phyloP scores from a whole-genome alignment of 2,113 vertebrate species.

The Nerophis ophidion region DNA sequence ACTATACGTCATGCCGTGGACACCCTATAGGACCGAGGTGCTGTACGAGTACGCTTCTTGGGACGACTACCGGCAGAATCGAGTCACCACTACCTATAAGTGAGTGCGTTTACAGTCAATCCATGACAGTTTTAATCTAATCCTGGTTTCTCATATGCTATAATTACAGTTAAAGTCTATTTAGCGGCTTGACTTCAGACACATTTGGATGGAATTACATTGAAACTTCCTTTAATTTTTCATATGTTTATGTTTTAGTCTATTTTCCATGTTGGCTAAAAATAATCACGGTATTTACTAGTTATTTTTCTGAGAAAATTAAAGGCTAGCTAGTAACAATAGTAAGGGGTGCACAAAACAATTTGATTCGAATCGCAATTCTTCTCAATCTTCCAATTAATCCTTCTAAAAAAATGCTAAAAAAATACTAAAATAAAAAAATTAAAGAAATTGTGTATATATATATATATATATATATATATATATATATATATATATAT shows the following conservation, averaged over 20 bases:
- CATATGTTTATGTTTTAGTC: background rate
- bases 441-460: too few relatives aligned
- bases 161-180: background rate
- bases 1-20: conserved; percentile 95
- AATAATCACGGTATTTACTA: background rate
- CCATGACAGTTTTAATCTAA: background rate
- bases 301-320: too few relatives aligned
- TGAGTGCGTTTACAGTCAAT: conserved; percentile 44
- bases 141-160: background rate
- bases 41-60: conserved; percentile 89
- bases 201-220: background rate
- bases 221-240: background rate
- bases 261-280: background rate
- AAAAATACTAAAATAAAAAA: too few relatives aligned
- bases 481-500: too few relatives aligned
- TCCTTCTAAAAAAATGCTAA: too few relatives aligned
- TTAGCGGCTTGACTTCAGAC: background rate
- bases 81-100: conserved; percentile 88
- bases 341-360: too few relatives aligned
- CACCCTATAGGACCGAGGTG: conserved; percentile 88
- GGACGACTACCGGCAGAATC: conserved; percentile 83
- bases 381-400: too few relatives aligned
- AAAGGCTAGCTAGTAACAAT: too few relatives aligned
- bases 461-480: too few relatives aligned
- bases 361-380: too few relatives aligned